These are phyloP conservation scores for Muscidifurax raptorellus DNA, from an alignment of 1,140 invertebrate species.

Conservation along the genomic window DNA sequence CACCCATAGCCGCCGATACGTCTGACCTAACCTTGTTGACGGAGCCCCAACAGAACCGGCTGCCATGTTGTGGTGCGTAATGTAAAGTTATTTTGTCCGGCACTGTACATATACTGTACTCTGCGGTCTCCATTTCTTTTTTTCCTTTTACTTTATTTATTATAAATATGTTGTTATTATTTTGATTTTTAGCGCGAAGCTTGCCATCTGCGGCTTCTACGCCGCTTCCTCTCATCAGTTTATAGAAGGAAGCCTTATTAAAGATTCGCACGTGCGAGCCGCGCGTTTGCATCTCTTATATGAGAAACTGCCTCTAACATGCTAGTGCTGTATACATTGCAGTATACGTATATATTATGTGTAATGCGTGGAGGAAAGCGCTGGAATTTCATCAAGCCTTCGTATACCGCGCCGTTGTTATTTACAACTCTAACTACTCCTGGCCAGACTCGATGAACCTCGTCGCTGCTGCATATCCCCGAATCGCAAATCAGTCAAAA, in stretches of 20 bases:
- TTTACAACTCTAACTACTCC: neutral
- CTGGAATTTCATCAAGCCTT: neutral
- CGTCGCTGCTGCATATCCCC: too few species aligned
- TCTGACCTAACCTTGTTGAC: too few species aligned
- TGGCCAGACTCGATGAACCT: neutral
- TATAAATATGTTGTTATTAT: too few species aligned
- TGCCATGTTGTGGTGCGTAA: too few species aligned
- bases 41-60: too few species aligned
- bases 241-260: neutral
- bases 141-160: neutral
- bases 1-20: too few species aligned
- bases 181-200: neutral
- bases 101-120: neutral
- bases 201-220: neutral
- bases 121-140: neutral
- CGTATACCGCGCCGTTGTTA: neutral
- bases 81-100: too few species aligned
- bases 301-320: neutral
- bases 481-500: neutral
- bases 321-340: neutral
- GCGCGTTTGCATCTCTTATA: neutral
- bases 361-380: neutral
- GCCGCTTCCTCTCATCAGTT: neutral
- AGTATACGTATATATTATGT: neutral
- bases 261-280: neutral